These are phyloP conservation scores for Drosophila sturtevanti DNA, from an alignment of 1,140 invertebrate genomes.

Conservation along the genomic window DNA sequence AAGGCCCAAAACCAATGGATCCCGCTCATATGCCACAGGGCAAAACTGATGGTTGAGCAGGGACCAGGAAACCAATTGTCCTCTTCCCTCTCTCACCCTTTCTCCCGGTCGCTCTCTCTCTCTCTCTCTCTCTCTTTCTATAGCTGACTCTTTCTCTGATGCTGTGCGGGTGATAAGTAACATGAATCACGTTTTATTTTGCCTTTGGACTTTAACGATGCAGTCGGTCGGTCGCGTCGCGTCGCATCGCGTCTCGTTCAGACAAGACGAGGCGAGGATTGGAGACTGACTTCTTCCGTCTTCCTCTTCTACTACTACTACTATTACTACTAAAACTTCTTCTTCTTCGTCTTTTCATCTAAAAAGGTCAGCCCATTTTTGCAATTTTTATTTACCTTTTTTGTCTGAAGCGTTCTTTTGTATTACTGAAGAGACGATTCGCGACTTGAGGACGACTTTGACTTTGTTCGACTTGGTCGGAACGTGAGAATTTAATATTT, in stretches of 20 bases:
- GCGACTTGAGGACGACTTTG: not conserved
- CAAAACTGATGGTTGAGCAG: slow-evolving; percentile 62
- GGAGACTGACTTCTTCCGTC: slow-evolving; percentile 52
- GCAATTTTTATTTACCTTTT: slow-evolving; percentile 80
- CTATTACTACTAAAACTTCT: not conserved
- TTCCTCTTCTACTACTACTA: slow-evolving; percentile 26
- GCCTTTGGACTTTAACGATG: slow-evolving; percentile 78
- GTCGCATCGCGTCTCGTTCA: no score
- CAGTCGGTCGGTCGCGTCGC: slow-evolving; percentile 41
- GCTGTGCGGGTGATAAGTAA: slow-evolving; percentile 80
- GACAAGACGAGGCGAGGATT: not conserved
- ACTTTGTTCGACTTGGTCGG: slow-evolving; percentile 43
- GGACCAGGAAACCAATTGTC: slow-evolving; percentile 68
- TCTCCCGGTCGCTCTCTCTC: slow-evolving; percentile 7
- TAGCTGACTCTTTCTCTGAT: slow-evolving; percentile 34
- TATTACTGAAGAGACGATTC: slow-evolving; percentile 35
- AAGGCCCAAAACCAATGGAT: slow-evolving; percentile 34
- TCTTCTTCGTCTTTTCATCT: not conserved
- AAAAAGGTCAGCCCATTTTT: slow-evolving; percentile 62
- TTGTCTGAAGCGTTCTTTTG: slow-evolving; percentile 34
- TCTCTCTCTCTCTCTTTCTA: not conserved
- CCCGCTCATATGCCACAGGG: slow-evolving; percentile 73
- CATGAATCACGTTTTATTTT: slow-evolving; percentile 81
- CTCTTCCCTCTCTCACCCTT: slow-evolving; percentile 28
- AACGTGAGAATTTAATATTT: slow-evolving; percentile 81